These are phyloP conservation scores for Porites lobata DNA, from an alignment of 92 coral and sea anemone species.

Conservation along the genomic window DNA sequence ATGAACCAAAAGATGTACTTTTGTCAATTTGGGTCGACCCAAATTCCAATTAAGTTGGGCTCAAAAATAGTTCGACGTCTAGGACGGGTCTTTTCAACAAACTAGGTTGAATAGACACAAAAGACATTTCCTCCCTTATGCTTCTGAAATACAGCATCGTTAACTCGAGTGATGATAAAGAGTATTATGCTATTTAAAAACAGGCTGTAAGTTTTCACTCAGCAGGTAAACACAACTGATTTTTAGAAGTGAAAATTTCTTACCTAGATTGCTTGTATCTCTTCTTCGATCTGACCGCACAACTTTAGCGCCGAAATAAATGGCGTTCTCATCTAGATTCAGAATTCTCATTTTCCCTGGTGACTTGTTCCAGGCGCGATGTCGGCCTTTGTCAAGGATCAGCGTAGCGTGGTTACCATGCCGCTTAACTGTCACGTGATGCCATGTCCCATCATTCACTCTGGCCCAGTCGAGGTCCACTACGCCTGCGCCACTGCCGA, in stretches of 20 bases:
- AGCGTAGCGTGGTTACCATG: constrained; percentile 98
- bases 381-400: constrained; percentile 87
- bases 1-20: too few species aligned
- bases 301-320: constrained; percentile 92
- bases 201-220: not conserved
- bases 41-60: too few species aligned
- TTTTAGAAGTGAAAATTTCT: not conserved
- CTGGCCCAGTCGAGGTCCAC: constrained; percentile 89
- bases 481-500: constrained; percentile 96
- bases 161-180: not conserved
- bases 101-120: not conserved
- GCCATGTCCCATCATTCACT: constrained; percentile 95
- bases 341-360: constrained; percentile 97
- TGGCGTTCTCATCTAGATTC: constrained; percentile 88
- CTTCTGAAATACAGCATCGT: not conserved
- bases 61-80: too few species aligned
- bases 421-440: constrained; percentile 93
- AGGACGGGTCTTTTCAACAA: too few species aligned
- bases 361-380: constrained; percentile 91
- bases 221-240: too few species aligned
- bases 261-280: constrained; percentile 27
- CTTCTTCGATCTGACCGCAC: constrained; percentile 71
- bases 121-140: not conserved
- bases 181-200: too few species aligned
- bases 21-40: too few species aligned